phyloP scores from a whole-genome alignment of 2,113 vertebrate species.

The Peromyscus leucopus region DNA sequence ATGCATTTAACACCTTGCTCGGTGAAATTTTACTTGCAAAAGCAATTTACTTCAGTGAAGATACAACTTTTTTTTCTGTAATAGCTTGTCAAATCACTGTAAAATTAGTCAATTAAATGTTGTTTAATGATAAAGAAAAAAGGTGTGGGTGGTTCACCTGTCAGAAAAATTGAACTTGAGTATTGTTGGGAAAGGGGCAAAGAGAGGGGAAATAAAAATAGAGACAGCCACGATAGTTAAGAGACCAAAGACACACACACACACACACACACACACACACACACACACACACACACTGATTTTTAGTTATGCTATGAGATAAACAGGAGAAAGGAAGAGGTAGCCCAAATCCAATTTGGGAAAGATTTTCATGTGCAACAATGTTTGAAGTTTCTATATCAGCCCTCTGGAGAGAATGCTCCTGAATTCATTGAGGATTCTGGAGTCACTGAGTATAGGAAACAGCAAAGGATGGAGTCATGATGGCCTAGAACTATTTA shows the following conservation, averaged over 20 bases:
- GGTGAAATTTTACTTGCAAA: conserved; percentile 74
- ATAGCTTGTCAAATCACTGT: conserved; percentile 74
- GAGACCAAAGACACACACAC: background rate
- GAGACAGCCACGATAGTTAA: background rate
- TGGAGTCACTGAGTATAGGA: background rate
- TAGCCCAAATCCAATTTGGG: background rate
- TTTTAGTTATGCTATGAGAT: background rate
- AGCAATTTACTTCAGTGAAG: conserved; percentile 77
- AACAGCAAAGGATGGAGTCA: background rate
- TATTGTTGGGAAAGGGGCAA: background rate
- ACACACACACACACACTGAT: background rate
- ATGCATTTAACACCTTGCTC: conserved; percentile 78
- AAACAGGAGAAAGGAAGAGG: background rate
- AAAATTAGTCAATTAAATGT: conserved; percentile 75
- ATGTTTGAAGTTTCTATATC: background rate
- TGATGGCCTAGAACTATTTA: background rate
- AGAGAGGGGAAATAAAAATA: background rate
- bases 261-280: background rate
- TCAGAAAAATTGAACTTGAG: background rate
- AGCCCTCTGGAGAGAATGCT: background rate
- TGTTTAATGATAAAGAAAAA: conserved; percentile 70
- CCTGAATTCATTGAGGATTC: background rate
- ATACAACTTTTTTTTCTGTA: conserved; percentile 57
- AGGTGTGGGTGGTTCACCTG: conserved; percentile 48
- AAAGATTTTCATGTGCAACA: background rate